These are phyloP conservation scores for Drosophila gunungcola DNA, from an alignment of 1,140 invertebrate genomes.

Conservation along the genomic window DNA sequence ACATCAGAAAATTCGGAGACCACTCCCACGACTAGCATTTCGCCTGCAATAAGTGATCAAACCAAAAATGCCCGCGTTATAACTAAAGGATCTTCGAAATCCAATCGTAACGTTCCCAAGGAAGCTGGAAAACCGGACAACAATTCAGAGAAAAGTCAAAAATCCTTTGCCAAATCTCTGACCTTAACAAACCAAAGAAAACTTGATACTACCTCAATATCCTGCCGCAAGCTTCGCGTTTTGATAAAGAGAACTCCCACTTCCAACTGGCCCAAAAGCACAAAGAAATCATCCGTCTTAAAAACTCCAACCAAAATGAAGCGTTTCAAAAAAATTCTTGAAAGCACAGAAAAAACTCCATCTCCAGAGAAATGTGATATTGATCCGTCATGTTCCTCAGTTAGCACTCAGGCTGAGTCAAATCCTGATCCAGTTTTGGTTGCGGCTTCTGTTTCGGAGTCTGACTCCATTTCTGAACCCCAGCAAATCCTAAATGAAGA, in stretches of 20 bases:
- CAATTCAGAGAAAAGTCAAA: background rate
- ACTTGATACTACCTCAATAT: slow-evolving; percentile 3
- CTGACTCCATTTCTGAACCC: background rate
- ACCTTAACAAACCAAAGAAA: background rate
- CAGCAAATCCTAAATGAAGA: background rate
- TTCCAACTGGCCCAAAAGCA: background rate
- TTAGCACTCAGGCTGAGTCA: background rate
- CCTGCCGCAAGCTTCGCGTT: slow-evolving; percentile 48
- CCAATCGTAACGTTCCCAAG: background rate
- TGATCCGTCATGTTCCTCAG: background rate
- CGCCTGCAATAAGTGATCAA: background rate
- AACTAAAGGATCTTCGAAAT: background rate
- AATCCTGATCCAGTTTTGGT: background rate
- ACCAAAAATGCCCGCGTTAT: background rate
- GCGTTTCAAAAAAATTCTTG: background rate
- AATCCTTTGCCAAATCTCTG: too few species aligned
- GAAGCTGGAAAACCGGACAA: background rate
- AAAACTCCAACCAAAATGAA: background rate
- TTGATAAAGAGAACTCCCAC: slow-evolving; percentile 36
- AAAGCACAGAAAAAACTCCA: slow-evolving; percentile 1
- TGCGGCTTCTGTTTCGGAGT: background rate
- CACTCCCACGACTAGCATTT: background rate
- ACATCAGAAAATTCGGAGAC: background rate
- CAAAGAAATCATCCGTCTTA: background rate
- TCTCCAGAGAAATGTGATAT: background rate